Evolutionary conservation across 2,113 vertebrate species (phyloP).

Genomic region (Epinephelus cyanopodus): DNA sequence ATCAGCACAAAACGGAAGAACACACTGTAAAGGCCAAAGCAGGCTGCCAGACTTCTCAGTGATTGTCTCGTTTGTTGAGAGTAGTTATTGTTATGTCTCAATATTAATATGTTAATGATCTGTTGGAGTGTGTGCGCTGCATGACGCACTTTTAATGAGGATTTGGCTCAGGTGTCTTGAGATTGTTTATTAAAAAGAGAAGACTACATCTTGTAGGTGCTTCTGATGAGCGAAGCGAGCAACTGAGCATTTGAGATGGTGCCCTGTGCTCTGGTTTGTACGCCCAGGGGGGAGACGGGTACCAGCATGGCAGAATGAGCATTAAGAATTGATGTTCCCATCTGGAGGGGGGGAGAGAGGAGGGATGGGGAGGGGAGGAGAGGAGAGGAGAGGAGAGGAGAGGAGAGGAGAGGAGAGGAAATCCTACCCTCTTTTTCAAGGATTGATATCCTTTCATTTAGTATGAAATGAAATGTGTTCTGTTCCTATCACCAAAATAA

Average conservation of each 20-base stretch:
- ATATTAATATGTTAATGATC: constrained; percentile 50
- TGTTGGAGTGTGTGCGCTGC: constrained; percentile 41
- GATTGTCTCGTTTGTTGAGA: constrained; percentile 33
- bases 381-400: constrained; percentile 7
- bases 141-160: constrained; percentile 56
- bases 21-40: neutral
- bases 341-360: constrained; percentile 61
- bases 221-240: constrained; percentile 16
- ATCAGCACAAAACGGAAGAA: constrained; percentile 3
- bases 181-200: constrained; percentile 34
- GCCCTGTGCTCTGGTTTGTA: constrained; percentile 52
- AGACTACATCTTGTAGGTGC: constrained; percentile 27
- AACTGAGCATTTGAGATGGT: constrained; percentile 21
- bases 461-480: constrained; percentile 71
- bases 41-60: constrained; percentile 24
- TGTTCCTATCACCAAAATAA: constrained; percentile 51
- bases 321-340: constrained; percentile 82
- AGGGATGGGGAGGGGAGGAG: constrained; percentile 14
- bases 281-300: constrained; percentile 22
- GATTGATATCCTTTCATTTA: constrained; percentile 70
- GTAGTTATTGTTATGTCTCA: constrained; percentile 30
- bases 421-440: constrained; percentile 19
- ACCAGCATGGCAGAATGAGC: constrained; percentile 63
- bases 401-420: constrained; percentile 23
- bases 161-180: constrained; percentile 26